phyloP scores from a whole-genome alignment of 2,888 invertebrate species.

The Elegia similella region DNA sequence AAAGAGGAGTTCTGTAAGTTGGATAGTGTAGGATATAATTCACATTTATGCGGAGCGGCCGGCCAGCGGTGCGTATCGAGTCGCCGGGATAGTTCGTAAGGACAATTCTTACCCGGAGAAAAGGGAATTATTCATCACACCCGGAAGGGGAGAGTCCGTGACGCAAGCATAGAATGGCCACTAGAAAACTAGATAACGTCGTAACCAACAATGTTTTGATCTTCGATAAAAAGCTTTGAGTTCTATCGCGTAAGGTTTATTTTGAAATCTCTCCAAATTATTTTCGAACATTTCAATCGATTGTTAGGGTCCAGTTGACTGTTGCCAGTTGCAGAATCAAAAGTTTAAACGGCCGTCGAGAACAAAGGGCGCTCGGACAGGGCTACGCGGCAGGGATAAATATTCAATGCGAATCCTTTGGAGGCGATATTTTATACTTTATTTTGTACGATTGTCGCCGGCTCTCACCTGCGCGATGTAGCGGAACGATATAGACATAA shows the following conservation, averaged over 20 bases:
- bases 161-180: slow-evolving; percentile 79
- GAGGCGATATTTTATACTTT: slow-evolving; percentile 77
- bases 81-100: slow-evolving; percentile 75
- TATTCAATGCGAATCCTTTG: slow-evolving; percentile 81
- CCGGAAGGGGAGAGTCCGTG: slow-evolving; percentile 81
- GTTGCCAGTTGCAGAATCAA: slow-evolving; percentile 81
- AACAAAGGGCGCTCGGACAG: slow-evolving; percentile 77
- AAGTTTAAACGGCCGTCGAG: slow-evolving; percentile 80
- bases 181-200: slow-evolving; percentile 48
- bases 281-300: slow-evolving; percentile 51
- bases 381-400: slow-evolving; percentile 69
- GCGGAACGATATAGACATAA: slow-evolving; percentile 45
- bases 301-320: slow-evolving; percentile 77
- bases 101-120: slow-evolving; percentile 76
- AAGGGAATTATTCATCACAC: slow-evolving; percentile 82
- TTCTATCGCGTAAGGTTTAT: slow-evolving; percentile 29
- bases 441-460: slow-evolving; percentile 61
- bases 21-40: slow-evolving; percentile 76
- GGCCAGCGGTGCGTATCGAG: slow-evolving; percentile 76
- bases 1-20: slow-evolving; percentile 71
- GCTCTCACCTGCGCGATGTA: slow-evolving; percentile 72
- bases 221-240: slow-evolving; percentile 30
- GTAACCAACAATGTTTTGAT: slow-evolving; percentile 33
- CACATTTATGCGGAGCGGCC: slow-evolving; percentile 75
- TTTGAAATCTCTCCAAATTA: slow-evolving; percentile 24